Evolutionary conservation across 2,797 vertebrate species (phyloP).

Genomic region (Thripadectes ignobilis): DNA sequence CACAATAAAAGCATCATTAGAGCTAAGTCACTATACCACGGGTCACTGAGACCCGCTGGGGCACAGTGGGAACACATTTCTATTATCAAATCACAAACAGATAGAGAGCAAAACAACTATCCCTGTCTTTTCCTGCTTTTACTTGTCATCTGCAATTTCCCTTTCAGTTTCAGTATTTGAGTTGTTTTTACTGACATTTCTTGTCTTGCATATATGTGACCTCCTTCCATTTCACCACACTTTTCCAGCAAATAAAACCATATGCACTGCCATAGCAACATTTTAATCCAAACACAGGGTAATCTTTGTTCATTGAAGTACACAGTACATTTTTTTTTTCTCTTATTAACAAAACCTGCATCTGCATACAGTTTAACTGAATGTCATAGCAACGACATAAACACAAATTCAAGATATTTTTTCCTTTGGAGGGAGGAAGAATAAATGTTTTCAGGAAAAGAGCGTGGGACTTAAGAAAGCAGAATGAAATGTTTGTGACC

Average conservation of each 20-base stretch:
- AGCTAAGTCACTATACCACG: background rate
- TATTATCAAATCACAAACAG: background rate
- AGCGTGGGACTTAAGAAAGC: slow-evolving; percentile 57
- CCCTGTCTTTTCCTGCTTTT: background rate
- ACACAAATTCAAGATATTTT: slow-evolving; percentile 62
- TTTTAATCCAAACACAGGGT: slow-evolving; percentile 75
- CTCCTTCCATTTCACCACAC: slow-evolving; percentile 65
- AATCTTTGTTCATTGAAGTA: slow-evolving; percentile 71
- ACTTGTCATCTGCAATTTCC: background rate
- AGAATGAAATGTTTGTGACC: slow-evolving; percentile 60
- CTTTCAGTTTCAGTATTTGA: slow-evolving; percentile 44
- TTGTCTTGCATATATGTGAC: slow-evolving; percentile 50
- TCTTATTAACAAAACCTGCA: slow-evolving; percentile 69
- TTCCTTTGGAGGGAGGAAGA: slow-evolving; percentile 40
- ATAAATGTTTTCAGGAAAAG: slow-evolving; percentile 53
- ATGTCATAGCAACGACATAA: slow-evolving; percentile 76
- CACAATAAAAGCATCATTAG: background rate
- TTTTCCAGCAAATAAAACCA: slow-evolving; percentile 77
- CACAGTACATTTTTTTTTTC: slow-evolving; percentile 41
- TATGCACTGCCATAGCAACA: slow-evolving; percentile 78
- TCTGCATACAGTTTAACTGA: slow-evolving; percentile 72
- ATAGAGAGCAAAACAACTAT: background rate
- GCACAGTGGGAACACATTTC: background rate
- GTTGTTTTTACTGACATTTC: slow-evolving; percentile 35
- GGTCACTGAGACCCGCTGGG: background rate